A percentile compares a stretch with the other conserved stretches of the same genome.
These are phyloP conservation scores for Chrysomela aeneicollis DNA, from an alignment of 2,888 invertebrate genomes.

Conservation along the genomic window DNA sequence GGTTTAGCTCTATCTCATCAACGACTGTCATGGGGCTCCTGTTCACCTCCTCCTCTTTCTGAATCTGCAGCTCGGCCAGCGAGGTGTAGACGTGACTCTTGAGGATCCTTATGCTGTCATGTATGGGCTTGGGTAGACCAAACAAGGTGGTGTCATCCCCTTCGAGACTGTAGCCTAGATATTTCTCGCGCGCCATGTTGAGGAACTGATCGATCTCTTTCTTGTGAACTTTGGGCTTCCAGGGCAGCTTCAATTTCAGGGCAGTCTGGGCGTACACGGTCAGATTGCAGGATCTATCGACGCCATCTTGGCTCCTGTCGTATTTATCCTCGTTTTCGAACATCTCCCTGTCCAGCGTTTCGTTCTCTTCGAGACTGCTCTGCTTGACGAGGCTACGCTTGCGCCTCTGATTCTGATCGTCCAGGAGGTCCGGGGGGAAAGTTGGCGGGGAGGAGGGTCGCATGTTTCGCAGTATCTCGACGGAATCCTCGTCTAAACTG, in stretches of 20 bases:
- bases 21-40: slow-evolving; percentile 90
- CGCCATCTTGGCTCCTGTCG: slow-evolving; percentile 58
- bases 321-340: slow-evolving; percentile 63
- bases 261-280: slow-evolving; percentile 10
- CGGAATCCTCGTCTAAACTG: slow-evolving; percentile 88
- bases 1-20: slow-evolving; percentile 79
- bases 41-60: slow-evolving; percentile 89
- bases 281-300: slow-evolving; percentile 30
- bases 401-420: slow-evolving; percentile 82
- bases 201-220: slow-evolving; percentile 93
- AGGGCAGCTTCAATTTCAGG: slow-evolving; percentile 71
- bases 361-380: slow-evolving; percentile 86
- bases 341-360: slow-evolving; percentile 72
- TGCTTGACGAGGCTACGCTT: slow-evolving; percentile 89
- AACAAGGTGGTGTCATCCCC: slow-evolving; percentile 89
- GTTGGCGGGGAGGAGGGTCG: slow-evolving; percentile 94
- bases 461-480: slow-evolving; percentile 94
- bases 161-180: slow-evolving; percentile 92
- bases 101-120: slow-evolving; percentile 92
- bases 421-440: slow-evolving; percentile 87
- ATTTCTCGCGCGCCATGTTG: slow-evolving; percentile 90
- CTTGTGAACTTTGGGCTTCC: slow-evolving; percentile 95
- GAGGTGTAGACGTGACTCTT: slow-evolving; percentile 94
- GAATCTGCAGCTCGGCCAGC: slow-evolving; percentile 89
- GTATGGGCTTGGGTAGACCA: slow-evolving; percentile 95